Conservation (phyloP, 2,797 vertebrate genomes). For the Poecile montanus region DNA sequence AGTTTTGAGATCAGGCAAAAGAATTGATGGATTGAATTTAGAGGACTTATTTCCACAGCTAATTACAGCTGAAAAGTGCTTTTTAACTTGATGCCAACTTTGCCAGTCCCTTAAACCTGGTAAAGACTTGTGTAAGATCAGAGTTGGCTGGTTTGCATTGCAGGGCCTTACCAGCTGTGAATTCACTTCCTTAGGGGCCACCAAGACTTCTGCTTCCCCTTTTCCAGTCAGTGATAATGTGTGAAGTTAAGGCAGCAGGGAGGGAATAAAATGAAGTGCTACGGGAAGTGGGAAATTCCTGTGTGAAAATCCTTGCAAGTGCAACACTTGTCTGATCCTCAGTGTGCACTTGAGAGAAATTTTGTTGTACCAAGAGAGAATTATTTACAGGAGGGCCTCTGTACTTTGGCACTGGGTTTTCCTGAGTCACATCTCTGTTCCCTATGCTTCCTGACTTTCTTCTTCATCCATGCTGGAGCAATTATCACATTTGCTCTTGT, state of each 20-base stretch:
- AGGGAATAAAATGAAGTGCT: not conserved
- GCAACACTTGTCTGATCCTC: not conserved
- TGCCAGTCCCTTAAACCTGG: not conserved
- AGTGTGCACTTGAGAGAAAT: not conserved
- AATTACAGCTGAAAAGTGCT: not conserved
- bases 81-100: not conserved
- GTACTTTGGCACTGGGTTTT: not conserved
- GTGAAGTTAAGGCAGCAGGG: not conserved
- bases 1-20: not conserved
- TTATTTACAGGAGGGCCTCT: not conserved
- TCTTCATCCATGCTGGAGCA: not conserved
- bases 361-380: not conserved
- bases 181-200: not conserved
- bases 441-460: not conserved
- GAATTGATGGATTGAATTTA: not conserved
- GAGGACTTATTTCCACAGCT: not conserved
- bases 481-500: constrained; percentile 46
- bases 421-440: not conserved
- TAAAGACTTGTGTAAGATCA: not conserved
- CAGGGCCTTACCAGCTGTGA: not conserved
- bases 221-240: not conserved
- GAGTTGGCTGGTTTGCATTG: not conserved
- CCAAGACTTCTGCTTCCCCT: not conserved
- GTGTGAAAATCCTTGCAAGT: not conserved
- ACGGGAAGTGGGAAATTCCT: not conserved